Base-by-base conservation (phyloP, 1,140 invertebrate genomes). In the Cepaea nemoralis region DNA sequence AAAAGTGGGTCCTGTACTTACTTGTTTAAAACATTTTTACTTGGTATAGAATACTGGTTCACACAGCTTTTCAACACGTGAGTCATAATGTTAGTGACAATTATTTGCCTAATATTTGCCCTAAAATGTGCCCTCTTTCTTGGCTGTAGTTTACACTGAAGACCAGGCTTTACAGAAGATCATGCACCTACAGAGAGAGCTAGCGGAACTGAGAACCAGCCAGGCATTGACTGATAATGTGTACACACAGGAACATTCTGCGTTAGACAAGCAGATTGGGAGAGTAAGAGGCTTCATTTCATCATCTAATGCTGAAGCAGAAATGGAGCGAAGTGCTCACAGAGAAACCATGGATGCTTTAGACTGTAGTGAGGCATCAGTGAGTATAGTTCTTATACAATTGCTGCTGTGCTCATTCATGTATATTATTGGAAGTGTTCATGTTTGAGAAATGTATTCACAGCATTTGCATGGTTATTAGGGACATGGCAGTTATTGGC, bases 81-180 rank as follows among this genome's bases (percentile, higher is more conserved):
- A n/a, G n/a, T n/a, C n/a, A n/a, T n/a, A n/a, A n/a, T n/a, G n/a
- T n/a, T n/a, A n/a, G n/a, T n/a, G n/a, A n/a, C n/a, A n/a, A n/a
- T n/a, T n/a, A n/a, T n/a, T n/a, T n/a, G n/a, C n/a, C n/a, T n/a
- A n/a, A n/a, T n/a, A n/a, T n/a, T n/a, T n/a, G n/a, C n/a, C n/a
- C n/a, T n/a, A n/a, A 45, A 45, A 45, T 45, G 8, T 19, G 8
- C 55, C n/a, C 12, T 39, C 12, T 71, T 45, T 81, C 14, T 78
- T 75, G 16, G 80, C 42, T 83, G 27, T 84, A 90, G 89, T 91
- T 71, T 88, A 90, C 31, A 88, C 86, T 55, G 86, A 89, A 35
- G 89, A 91, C 80, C 88, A 90, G 79, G 90, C 90, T 14, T 77
- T 91, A 39, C 91, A 91, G 33, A 90, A 91, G 77, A 90, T 91